Conservation (phyloP, 2,113 vertebrate species). For the Mobula birostris region DNA sequence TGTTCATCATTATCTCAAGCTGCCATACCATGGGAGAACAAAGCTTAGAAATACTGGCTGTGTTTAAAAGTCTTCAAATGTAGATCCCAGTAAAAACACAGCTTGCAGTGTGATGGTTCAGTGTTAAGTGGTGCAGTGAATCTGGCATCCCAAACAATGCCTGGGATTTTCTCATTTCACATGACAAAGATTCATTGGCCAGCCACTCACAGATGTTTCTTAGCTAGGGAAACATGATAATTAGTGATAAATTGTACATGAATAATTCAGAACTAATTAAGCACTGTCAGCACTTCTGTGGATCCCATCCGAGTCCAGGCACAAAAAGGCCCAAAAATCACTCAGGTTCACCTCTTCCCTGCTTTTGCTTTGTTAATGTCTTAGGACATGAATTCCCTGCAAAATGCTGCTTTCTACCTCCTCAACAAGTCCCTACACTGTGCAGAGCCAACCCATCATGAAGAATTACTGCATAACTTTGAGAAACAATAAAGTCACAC, state of each 20-base stretch:
- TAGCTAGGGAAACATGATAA: background rate
- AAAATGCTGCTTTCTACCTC: too few species aligned
- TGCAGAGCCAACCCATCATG: too few species aligned
- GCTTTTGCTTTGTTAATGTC: too few species aligned
- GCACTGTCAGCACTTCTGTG: background rate
- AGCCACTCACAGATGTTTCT: background rate
- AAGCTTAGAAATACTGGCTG: background rate
- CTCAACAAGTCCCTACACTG: too few species aligned
- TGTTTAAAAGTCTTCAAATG: background rate
- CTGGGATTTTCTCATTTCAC: background rate
- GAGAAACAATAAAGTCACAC: too few species aligned
- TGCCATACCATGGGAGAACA: background rate
- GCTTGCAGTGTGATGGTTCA: background rate
- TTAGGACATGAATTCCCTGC: too few species aligned
- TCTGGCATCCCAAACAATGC: background rate
- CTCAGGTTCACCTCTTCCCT: too few species aligned
- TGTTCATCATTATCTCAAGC: background rate
- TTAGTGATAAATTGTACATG: too few species aligned
- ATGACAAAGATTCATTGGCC: background rate
- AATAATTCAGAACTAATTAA: background rate
- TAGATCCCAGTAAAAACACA: background rate
- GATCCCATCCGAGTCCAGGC: background rate
- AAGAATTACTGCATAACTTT: too few species aligned
- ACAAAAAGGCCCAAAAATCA: background rate
- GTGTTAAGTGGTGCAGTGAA: background rate